phyloP scores from a whole-genome alignment of 2,797 vertebrate genomes.

The Scleropages formosus region DNA sequence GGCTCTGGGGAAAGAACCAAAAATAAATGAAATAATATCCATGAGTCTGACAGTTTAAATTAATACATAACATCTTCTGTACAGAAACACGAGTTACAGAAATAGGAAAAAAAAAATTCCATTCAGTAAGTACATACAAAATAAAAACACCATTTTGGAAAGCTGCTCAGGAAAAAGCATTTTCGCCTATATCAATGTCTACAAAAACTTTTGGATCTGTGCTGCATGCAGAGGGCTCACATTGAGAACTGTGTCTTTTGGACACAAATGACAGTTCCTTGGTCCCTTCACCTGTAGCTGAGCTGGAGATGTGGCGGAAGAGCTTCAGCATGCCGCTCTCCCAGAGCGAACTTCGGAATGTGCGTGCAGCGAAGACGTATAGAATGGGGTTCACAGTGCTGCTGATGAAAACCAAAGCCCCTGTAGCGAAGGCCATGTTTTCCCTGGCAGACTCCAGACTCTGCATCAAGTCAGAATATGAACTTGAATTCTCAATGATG shows the following conservation, averaged over 20 bases:
- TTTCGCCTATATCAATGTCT: constrained; percentile 46
- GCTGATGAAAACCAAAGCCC: constrained; percentile 78
- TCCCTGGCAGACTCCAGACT: constrained; percentile 50
- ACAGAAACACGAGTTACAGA: neutral
- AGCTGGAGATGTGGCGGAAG: constrained; percentile 77
- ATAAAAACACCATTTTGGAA: neutral
- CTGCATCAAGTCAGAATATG: constrained; percentile 20
- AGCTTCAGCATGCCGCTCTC: constrained; percentile 76
- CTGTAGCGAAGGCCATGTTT: constrained; percentile 63
- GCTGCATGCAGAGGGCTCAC: constrained; percentile 53
- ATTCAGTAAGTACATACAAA: neutral
- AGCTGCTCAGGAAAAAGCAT: neutral
- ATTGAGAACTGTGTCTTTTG: constrained; percentile 63
- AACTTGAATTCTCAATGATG: constrained; percentile 15
- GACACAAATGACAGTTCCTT: constrained; percentile 69
- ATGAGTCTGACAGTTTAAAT: neutral
- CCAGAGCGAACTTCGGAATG: constrained; percentile 69
- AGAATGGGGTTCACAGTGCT: constrained; percentile 82
- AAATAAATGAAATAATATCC: constrained; percentile 6
- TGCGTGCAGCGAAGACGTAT: constrained; percentile 80
- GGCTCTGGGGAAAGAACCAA: too few relatives aligned
- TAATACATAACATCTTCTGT: neutral
- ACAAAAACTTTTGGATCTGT: constrained; percentile 57
- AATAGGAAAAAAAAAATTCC: too few relatives aligned
- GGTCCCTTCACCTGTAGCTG: constrained; percentile 63